Base-by-base conservation (phyloP, 2,888 invertebrate genomes). In the Stictocephala bisonia region DNA sequence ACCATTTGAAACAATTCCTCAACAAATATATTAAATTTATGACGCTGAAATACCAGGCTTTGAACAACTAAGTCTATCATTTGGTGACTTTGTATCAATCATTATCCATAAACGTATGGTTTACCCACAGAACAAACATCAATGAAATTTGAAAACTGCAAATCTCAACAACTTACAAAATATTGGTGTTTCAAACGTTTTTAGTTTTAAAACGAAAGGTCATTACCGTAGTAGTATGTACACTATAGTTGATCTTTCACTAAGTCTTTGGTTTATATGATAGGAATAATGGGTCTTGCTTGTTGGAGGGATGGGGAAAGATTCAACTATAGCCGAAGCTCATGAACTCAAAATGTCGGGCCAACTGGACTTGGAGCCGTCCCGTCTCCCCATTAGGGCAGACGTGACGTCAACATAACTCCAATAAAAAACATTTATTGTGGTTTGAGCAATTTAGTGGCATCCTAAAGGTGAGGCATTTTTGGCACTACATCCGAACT, bases 401-500 rank as follows among this genome's bases (percentile, higher is more conserved):
- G 68, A 22, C 40, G 20, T 7, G 7, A 15, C 20, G 22, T 51
- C 9, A 51, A 51, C 24, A n/a, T 51, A 24, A 26, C 26, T 22
- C 20, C 15, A 31, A 70, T 56, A 29, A 69, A 71, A 58, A 29
- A 58, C 41, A 56, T 29, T 56, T 71, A 58, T 58, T 71, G 56
- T 71, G 70, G 70, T 71, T 64, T 64, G 64, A 64, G 64, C 64
- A 64, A 64, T 64, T 64, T 64, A 64, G 64, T 64, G 64, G 44
- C n/a, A 44, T 44, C n/a, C 15, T 44, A 9, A 9, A 44, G 64
- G 64, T 44, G 64, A 64, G 64, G 64, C 64, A 64, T 64, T 64
- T n/a, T 64, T 64, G 64, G 64, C 64, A 64, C 64, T 64, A 64
- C 64, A 64, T 64, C 26, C 44, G 64, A 64, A 60, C 60, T 22